Conservation (phyloP, 2,888 invertebrate genomes). For the Tridacna gigas region DNA sequence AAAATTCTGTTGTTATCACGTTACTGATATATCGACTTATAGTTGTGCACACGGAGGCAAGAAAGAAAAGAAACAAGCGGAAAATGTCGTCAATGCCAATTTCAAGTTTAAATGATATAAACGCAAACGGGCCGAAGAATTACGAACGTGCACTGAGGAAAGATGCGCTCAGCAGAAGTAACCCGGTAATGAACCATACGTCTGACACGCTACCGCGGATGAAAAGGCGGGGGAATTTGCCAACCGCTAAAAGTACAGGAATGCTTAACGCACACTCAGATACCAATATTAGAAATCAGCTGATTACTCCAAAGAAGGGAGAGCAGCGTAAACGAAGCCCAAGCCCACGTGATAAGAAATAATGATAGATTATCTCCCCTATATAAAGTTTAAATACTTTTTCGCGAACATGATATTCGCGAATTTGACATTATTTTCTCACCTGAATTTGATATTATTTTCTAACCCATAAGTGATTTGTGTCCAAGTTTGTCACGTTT, state of each 20-base stretch:
- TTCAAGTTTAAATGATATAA: constrained; percentile 36
- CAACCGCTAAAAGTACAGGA: not conserved
- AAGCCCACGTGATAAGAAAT: constrained; percentile 5
- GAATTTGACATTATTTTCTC: no score
- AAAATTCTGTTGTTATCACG: constrained; percentile 94
- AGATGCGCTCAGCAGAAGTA: constrained; percentile 3
- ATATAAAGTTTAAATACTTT: no score
- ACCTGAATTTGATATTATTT: no score
- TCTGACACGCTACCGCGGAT: constrained; percentile 11
- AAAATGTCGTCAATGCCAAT: constrained; percentile 23
- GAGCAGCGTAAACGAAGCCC: constrained; percentile 1
- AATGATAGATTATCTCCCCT: no score
- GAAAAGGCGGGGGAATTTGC: not conserved
- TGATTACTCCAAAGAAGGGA: not conserved
- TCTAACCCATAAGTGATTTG: no score
- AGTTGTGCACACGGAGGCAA: constrained; percentile 71
- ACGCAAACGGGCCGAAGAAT: constrained; percentile 37
- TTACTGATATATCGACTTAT: constrained; percentile 93
- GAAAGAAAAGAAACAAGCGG: constrained; percentile 42
- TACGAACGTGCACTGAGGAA: constrained; percentile 21
- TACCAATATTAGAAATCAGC: not conserved
- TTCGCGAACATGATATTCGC: no score
- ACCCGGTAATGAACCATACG: not conserved
- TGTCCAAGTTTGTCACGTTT: no score
- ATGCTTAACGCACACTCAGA: constrained; percentile 4